Evolutionary conservation across 1,140 invertebrate genomes (phyloP), one percentile per base, ranked within the genome.

Genomic region (Drosophila ambigua): DNA sequence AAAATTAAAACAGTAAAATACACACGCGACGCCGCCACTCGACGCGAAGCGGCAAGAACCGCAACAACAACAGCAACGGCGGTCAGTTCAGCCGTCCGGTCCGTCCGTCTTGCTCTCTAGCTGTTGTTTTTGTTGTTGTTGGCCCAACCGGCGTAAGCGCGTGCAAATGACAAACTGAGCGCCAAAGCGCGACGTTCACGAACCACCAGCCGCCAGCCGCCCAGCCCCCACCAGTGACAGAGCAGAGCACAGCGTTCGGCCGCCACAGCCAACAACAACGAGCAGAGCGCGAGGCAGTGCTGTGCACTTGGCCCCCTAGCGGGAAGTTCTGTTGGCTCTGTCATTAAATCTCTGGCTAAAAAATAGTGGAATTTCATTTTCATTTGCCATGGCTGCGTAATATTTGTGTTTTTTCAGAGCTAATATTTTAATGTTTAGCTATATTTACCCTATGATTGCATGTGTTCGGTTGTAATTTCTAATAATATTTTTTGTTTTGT

Each of bases 161-260:
- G 71, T 87, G 75, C 83, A 72, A 88, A 72, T 78, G 82, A 88
- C 78, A 82, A 87, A 87, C 82, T 87, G 83, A 87, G 82, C 82
- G 69, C 82, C 81, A 85, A 80, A 80, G 50, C 68, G 77, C 45
- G 35, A 39, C 16, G 62, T 65, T 49, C 67, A 50, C 69, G 49
- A 78, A 82, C 64, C 57, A 44, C 43, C 26, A 61, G 67, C n/a
- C 65, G 54, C 49, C 26, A 61, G 67, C n/a, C 65, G 54, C 49
- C 26, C 35, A 39, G 35, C 35, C 35, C 35, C 35, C 35, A 39
- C 31, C 31, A 11, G 11, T 13, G 35, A 39, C 9, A 39, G 35
- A 39, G 35, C 35, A 39, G 49, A 55, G 39, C 20, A 23, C 41
- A 24, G 41, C 35, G 35, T 13, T 13, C 35, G 49, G 48, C 43